Percentiles rank a stretch among this genome's conserved stretches.
phyloP scores from a whole-genome alignment of 2,113 vertebrate genomes.

The Seriola dumerili region DNA sequence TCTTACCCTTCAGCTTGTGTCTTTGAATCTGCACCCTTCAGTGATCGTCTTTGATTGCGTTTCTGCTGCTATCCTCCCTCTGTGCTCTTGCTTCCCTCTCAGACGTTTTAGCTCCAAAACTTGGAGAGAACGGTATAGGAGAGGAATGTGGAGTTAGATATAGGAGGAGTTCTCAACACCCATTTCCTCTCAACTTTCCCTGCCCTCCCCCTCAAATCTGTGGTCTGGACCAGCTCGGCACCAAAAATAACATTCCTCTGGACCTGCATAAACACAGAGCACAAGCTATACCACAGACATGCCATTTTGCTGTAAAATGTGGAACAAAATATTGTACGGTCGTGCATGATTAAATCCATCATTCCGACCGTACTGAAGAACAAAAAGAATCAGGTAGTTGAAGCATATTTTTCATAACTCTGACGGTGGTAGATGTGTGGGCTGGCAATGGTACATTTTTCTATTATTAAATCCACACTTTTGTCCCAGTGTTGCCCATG shows the following conservation, averaged over 20 bases:
- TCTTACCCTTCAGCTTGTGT: constrained; percentile 55
- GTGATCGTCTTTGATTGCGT: neutral
- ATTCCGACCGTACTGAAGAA: neutral
- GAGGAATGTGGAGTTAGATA: constrained; percentile 77
- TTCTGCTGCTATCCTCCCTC: constrained; percentile 19
- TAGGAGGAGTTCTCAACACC: constrained; percentile 76
- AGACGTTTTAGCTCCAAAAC: constrained; percentile 33
- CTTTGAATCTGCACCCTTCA: neutral
- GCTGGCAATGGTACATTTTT: neutral
- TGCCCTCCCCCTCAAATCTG: constrained; percentile 69
- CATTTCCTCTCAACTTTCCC: constrained; percentile 77
- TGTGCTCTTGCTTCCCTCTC: constrained; percentile 8
- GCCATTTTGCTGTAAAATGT: neutral
- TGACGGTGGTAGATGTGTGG: neutral
- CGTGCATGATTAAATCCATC: neutral
- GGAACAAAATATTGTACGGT: neutral
- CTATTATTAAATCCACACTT: neutral
- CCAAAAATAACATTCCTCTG: constrained; percentile 63
- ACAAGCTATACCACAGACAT: neutral
- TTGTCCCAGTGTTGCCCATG: constrained; percentile 1
- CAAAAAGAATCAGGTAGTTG: neutral
- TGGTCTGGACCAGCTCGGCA: constrained; percentile 53
- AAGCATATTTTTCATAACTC: neutral
- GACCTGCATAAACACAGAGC: constrained; percentile 34
- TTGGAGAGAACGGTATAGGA: constrained; percentile 37